Conservation (phyloP, 2,888 invertebrate genomes). For the Parnassius mnemosyne region DNA sequence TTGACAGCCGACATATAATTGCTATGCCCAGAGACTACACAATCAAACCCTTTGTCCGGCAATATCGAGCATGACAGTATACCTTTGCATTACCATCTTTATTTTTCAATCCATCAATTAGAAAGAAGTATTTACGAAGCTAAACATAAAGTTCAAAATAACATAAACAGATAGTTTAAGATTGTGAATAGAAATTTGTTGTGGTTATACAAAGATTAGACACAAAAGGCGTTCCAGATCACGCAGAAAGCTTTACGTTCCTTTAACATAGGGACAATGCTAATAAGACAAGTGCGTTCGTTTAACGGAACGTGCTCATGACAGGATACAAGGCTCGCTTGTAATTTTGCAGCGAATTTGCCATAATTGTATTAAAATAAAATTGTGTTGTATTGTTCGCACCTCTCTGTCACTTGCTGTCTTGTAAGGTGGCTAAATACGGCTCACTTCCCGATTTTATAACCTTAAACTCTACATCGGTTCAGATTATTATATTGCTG, state of each 20-base stretch:
- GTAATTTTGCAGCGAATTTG: conserved; percentile 27
- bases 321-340: conserved; percentile 55
- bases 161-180: neutral
- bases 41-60: conserved; percentile 51
- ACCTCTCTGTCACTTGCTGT: conserved; percentile 12
- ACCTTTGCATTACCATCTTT: conserved; percentile 39
- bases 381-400: conserved; percentile 12
- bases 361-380: conserved; percentile 21
- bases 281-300: conserved; percentile 63
- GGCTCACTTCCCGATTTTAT: neutral
- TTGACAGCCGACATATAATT: conserved; percentile 55
- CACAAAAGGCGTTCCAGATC: conserved; percentile 67
- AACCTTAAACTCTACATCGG: conserved; percentile 9
- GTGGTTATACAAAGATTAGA: conserved; percentile 39
- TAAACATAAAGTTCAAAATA: conserved; percentile 26
- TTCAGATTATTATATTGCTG: no score
- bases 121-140: conserved; percentile 1
- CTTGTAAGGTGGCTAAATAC: conserved; percentile 1
- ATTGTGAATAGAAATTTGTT: conserved; percentile 33
- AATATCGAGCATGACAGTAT: conserved; percentile 39
- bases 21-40: conserved; percentile 45
- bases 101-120: conserved; percentile 11
- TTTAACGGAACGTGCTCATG: conserved; percentile 58
- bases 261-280: conserved; percentile 59
- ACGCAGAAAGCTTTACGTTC: conserved; percentile 58